These are phyloP conservation scores for Cylindroiulus punctatus DNA, from an alignment of 2,888 invertebrate species.

Conservation along the genomic window DNA sequence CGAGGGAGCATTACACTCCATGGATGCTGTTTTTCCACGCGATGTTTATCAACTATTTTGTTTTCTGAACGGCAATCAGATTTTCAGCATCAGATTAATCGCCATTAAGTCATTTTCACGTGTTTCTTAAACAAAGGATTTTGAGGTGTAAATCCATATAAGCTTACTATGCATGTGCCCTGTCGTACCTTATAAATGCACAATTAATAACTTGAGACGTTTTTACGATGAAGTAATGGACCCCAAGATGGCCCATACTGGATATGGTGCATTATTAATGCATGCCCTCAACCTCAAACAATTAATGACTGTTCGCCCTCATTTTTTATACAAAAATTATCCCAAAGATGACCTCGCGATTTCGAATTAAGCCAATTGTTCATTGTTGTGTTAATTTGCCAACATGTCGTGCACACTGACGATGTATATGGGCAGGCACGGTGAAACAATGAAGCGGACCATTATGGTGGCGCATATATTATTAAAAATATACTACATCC, in stretches of 20 bases:
- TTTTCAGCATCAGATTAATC: no score
- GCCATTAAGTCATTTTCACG: no score
- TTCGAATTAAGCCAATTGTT: conserved; percentile 34
- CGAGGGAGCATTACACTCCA: neutral
- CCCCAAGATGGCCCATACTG: neutral
- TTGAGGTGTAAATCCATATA: no score
- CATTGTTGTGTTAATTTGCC: conserved; percentile 37
- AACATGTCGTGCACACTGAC: conserved; percentile 37
- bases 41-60: neutral
- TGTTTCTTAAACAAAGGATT: no score
- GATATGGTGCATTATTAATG: neutral
- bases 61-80: neutral
- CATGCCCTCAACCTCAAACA: neutral
- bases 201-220: no score
- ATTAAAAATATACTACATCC: conserved; percentile 22
- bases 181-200: no score
- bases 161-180: no score
- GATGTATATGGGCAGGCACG: conserved; percentile 1
- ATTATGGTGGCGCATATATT: conserved; percentile 33
- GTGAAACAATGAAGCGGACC: conserved; percentile 32
- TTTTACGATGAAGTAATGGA: neutral
- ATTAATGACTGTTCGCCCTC: conserved; percentile 38
- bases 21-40: neutral
- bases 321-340: conserved; percentile 17
- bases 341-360: conserved; percentile 38